Evolutionary conservation across 2,113 vertebrate genomes (phyloP).

Genomic region (Peromyscus polionotus): DNA sequence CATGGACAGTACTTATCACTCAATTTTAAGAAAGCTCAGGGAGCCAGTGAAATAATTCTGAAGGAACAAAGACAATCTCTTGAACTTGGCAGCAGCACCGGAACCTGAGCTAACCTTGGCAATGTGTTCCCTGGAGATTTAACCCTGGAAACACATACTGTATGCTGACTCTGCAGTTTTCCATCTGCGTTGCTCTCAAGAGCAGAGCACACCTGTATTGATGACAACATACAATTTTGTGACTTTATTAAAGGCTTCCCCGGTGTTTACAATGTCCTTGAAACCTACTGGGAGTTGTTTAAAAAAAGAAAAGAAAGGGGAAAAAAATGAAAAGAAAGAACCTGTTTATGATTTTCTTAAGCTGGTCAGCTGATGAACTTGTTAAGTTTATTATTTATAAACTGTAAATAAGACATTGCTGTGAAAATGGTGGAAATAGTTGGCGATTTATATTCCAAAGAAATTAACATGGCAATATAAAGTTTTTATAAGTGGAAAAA

Average conservation of each 20-base stretch:
- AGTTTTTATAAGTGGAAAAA: conserved; percentile 37
- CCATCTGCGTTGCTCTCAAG: not conserved
- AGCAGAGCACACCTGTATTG: not conserved
- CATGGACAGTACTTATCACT: not conserved
- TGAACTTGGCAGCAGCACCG: not conserved
- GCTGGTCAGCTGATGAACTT: not conserved
- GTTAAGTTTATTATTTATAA: conserved; percentile 25
- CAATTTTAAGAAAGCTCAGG: not conserved
- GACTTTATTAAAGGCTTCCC: conserved; percentile 3
- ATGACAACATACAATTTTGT: not conserved
- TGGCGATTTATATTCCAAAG: not conserved
- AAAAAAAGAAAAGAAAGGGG: not conserved
- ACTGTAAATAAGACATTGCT: conserved; percentile 44
- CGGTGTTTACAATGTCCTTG: not conserved
- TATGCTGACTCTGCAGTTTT: not conserved
- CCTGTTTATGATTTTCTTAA: not conserved
- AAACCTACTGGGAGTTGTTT: not conserved
- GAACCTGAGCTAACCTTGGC: not conserved
- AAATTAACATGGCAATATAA: conserved; percentile 31
- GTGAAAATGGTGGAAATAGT: conserved; percentile 27
- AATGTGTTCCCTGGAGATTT: not conserved
- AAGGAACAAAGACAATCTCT: not conserved
- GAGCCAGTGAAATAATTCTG: not conserved
- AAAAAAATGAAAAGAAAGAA: no score
- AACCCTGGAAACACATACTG: accelerated